Conservation (phyloP, 2,797 vertebrate species). For the Coendou prehensilis region DNA sequence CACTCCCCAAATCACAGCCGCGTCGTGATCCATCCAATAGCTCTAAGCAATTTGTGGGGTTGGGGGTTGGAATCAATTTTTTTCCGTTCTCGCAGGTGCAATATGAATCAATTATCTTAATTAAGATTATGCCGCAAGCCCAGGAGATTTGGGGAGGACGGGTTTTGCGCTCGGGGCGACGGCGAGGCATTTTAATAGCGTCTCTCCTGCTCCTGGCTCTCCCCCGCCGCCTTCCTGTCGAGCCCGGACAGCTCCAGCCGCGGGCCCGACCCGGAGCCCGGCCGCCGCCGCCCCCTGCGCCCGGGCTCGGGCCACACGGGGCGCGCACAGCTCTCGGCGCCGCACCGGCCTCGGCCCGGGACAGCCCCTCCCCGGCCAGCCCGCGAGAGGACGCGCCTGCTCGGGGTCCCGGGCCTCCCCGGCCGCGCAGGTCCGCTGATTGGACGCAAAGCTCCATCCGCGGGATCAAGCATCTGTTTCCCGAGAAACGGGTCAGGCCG, state of each 20-base stretch:
- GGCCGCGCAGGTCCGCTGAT: conserved; percentile 62
- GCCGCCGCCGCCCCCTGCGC: not conserved
- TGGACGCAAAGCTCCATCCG: conserved; percentile 38
- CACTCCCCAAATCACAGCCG: conserved; percentile 87
- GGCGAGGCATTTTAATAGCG: conserved; percentile 87
- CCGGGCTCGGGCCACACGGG: too few species aligned
- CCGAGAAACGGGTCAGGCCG: conserved; percentile 78
- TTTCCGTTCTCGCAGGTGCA: conserved; percentile 91
- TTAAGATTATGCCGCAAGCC: conserved; percentile 91
- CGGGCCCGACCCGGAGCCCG: not conserved
- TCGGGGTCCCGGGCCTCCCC: not conserved
- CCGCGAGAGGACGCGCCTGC: not conserved
- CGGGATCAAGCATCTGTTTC: conserved; percentile 76
- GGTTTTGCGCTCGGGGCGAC: conserved; percentile 87
- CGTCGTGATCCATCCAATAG: conserved; percentile 86
- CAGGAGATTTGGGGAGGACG: conserved; percentile 88
- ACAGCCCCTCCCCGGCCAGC: not conserved
- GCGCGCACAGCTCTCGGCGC: not conserved
- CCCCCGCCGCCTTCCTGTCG: conserved; percentile 59
- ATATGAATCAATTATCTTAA: conserved; percentile 94
- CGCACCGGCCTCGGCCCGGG: not conserved
- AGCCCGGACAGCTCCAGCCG: conserved; percentile 51
- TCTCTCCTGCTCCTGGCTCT: conserved; percentile 72
- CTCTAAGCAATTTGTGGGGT: conserved; percentile 88
- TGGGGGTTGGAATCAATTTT: conserved; percentile 87